Conservation (phyloP, 2,797 vertebrate species). For the Luscinia megarhynchos region DNA sequence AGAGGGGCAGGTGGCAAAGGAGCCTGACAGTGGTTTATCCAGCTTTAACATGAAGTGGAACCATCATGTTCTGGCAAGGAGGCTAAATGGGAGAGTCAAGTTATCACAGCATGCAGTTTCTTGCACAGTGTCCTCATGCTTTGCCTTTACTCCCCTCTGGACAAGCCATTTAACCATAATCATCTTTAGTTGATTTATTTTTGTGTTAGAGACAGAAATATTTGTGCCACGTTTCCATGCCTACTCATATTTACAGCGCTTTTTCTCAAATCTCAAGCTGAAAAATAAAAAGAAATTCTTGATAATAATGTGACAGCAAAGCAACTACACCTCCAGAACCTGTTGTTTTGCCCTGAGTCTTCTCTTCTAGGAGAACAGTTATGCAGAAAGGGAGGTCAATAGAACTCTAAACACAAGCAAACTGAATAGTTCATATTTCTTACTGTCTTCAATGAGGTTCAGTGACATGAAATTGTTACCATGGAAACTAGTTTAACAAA, state of each 20-base stretch:
- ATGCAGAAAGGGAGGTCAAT: constrained; percentile 7
- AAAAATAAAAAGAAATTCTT: constrained; percentile 6
- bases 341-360: not conserved
- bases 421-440: constrained; percentile 16
- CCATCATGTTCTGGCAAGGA: not conserved
- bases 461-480: constrained; percentile 42
- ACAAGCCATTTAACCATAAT: constrained; percentile 23
- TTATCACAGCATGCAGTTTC: not conserved
- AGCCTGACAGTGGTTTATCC: not conserved
- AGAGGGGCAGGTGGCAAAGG: not conserved
- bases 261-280: constrained; percentile 18
- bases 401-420: constrained; percentile 6
- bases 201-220: constrained; percentile 57
- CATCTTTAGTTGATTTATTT: constrained; percentile 32
- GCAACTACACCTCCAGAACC: not conserved
- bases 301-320: not conserved
- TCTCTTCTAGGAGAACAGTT: not conserved
- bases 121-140: not conserved
- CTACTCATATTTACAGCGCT: constrained; percentile 52
- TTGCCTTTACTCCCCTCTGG: not conserved
- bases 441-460: constrained; percentile 29
- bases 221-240: constrained; percentile 60
- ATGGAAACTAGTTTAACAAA: constrained; percentile 63
- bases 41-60: not conserved
- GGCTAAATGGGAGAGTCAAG: not conserved